Percentiles rank a stretch among this genome's conserved stretches.
These are phyloP conservation scores for Pangasius macronema DNA, from an alignment of 2,797 vertebrate species.

Conservation along the genomic window DNA sequence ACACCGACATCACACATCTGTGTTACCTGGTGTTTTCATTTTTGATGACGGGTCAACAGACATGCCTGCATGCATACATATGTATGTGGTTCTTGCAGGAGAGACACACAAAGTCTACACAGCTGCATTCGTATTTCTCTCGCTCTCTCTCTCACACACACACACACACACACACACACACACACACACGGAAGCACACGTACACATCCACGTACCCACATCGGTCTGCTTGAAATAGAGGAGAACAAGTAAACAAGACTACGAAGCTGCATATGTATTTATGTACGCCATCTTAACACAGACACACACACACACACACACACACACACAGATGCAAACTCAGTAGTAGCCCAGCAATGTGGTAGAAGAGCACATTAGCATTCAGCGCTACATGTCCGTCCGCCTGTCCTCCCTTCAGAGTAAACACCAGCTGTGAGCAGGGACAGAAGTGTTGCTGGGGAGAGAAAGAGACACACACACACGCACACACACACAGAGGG, in stretches of 20 bases:
- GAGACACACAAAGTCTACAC: slow-evolving; percentile 36
- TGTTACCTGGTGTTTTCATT: slow-evolving; percentile 5
- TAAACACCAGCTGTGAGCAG: slow-evolving; percentile 61
- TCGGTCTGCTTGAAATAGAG: not conserved
- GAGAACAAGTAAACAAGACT: slow-evolving; percentile 32
- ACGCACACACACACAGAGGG: not conserved
- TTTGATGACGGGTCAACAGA: not conserved
- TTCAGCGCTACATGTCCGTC: slow-evolving; percentile 48
- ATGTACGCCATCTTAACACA: slow-evolving; percentile 24
- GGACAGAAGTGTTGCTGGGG: slow-evolving; percentile 40
- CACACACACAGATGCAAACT: slow-evolving; percentile 18
- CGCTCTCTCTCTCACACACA: not conserved
- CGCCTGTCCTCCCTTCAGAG: slow-evolving; percentile 42
- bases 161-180: not conserved
- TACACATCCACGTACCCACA: not conserved
- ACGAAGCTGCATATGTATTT: slow-evolving; percentile 41
- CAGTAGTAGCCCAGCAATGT: slow-evolving; percentile 9
- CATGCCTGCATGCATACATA: not conserved
- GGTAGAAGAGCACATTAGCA: slow-evolving; percentile 55
- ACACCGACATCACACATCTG: slow-evolving; percentile 3
- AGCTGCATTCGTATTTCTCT: not conserved
- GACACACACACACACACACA: slow-evolving; percentile 8
- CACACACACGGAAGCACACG: not conserved
- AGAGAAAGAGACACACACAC: not conserved
- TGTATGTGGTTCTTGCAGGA: slow-evolving; percentile 34